A percentile compares a stretch with the other conserved stretches of the same genome.
Evolutionary conservation across 2,113 vertebrate genomes (phyloP).

Genomic region (Albula goreensis): DNA sequence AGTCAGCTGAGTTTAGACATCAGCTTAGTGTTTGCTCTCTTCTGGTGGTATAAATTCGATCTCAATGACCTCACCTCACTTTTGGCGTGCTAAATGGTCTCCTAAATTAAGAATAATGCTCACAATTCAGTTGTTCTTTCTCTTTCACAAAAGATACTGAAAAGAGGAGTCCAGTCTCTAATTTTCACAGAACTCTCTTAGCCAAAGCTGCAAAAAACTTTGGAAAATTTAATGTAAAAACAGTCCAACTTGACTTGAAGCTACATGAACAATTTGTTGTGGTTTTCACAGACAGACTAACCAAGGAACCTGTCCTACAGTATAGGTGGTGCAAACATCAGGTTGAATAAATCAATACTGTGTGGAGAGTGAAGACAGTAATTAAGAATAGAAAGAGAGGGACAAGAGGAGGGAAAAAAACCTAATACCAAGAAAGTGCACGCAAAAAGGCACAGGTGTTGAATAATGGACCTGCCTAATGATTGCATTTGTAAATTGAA

Average conservation of each 20-base stretch:
- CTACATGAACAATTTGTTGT: not conserved
- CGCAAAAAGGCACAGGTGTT: not conserved
- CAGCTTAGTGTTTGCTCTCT: not conserved
- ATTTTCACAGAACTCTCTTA: not conserved
- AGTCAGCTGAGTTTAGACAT: not conserved
- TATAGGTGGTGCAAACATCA: constrained; percentile 5
- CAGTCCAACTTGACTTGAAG: not conserved
- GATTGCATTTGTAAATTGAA: constrained; percentile 40
- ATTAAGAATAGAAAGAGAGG: constrained; percentile 14
- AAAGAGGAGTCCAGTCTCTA: not conserved
- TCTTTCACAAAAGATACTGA: not conserved
- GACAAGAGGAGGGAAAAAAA: not conserved
- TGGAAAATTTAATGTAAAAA: not conserved
- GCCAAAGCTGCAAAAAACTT: not conserved
- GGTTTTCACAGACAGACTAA: not conserved
- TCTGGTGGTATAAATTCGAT: not conserved
- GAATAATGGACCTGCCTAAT: constrained; percentile 21
- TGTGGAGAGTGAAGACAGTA: not conserved
- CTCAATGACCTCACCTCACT: not conserved
- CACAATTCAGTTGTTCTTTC: not conserved
- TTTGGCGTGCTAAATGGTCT: not conserved
- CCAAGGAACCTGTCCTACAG: not conserved
- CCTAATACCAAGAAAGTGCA: not conserved
- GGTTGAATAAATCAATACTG: constrained; percentile 1
- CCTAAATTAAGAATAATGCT: not conserved